phyloP scores from a whole-genome alignment of 2,888 invertebrate genomes.

The Eupithecia vulgata region DNA sequence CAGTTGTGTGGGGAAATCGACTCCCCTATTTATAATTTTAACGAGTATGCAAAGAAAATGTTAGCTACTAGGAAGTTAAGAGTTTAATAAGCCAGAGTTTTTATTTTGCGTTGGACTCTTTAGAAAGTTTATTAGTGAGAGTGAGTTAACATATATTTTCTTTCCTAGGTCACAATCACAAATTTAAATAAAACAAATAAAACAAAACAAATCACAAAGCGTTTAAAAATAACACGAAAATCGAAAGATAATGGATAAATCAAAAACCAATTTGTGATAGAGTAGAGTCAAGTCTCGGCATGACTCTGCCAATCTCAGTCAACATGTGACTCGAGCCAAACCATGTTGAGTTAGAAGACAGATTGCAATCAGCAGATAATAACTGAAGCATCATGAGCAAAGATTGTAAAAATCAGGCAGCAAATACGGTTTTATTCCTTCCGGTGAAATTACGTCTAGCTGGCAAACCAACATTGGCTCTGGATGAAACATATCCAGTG shows the following conservation, averaged over 20 bases:
- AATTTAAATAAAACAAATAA: too few species aligned
- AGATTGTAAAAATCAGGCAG: background rate
- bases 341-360: background rate
- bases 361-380: background rate
- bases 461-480: background rate
- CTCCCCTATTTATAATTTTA: background rate
- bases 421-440: background rate
- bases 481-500: background rate
- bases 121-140: background rate
- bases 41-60: background rate
- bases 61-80: background rate
- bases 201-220: too few species aligned
- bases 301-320: background rate
- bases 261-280: background rate
- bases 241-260: too few species aligned
- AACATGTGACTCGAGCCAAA: background rate
- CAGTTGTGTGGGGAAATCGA: conserved; percentile 4
- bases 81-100: background rate
- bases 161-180: background rate
- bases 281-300: background rate
- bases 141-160: background rate
- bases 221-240: too few species aligned
- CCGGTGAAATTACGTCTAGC: background rate
- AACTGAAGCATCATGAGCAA: background rate
- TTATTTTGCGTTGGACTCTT: background rate